Percentiles rank a stretch among this genome's conserved stretches.
Evolutionary conservation across 1,140 invertebrate species (phyloP).

Genomic region (Daktulosphaira vitifoliae): DNA sequence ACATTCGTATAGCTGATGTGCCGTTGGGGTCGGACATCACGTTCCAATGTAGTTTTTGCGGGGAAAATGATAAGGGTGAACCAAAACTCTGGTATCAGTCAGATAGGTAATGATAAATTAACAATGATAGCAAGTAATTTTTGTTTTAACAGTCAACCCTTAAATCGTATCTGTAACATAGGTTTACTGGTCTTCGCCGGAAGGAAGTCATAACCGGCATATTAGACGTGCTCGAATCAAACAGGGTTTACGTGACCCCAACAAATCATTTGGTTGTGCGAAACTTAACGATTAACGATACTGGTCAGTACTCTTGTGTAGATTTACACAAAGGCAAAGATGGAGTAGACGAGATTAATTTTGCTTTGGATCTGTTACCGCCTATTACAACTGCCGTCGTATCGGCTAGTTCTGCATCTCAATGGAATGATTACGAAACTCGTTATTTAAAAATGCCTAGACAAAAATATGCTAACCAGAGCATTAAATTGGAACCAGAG

Average conservation of each 20-base stretch:
- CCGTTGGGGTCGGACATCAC: neutral
- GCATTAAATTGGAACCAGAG: neutral
- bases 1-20: conserved; percentile 1
- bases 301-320: conserved; percentile 1
- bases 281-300: neutral
- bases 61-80: neutral
- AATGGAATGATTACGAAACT: neutral
- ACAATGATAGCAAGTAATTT: too few species aligned
- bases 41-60: neutral
- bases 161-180: too few species aligned
- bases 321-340: neutral
- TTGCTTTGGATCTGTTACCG: neutral
- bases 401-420: neutral
- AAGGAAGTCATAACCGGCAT: conserved; percentile 8
- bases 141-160: too few species aligned
- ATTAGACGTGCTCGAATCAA: neutral
- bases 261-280: neutral
- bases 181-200: neutral
- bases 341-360: neutral
- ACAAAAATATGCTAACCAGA: too few species aligned
- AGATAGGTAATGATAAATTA: neutral
- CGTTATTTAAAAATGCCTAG: neutral
- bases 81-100: conserved; percentile 14
- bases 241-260: conserved; percentile 6
- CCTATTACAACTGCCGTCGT: neutral